Percentiles rank a stretch among this genome's conserved stretches.
phyloP scores from a whole-genome alignment of 2,888 invertebrate species.

The Leuctra nigra region DNA sequence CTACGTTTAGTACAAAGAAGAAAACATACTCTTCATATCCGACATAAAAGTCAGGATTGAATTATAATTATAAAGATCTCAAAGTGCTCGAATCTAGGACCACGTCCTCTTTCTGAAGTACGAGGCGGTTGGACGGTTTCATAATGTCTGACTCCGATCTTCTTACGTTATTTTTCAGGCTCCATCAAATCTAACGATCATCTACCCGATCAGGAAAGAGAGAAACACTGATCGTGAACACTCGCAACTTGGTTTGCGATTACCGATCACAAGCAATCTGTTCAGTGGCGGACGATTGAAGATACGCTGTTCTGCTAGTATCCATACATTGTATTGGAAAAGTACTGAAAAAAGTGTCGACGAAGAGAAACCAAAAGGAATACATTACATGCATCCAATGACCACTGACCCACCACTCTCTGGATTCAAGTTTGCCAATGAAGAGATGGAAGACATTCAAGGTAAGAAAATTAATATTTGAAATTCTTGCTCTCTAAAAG shows the following conservation, averaged over 20 bases:
- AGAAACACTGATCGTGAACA: constrained; percentile 14
- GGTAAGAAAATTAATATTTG: background rate
- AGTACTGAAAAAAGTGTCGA: constrained; percentile 59
- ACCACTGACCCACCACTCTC: constrained; percentile 1
- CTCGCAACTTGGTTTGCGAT: constrained; percentile 42
- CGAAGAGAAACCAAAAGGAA: constrained; percentile 42
- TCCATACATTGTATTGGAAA: constrained; percentile 59
- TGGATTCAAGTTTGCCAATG: background rate
- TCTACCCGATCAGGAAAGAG: constrained; percentile 4
- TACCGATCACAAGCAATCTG: constrained; percentile 46
- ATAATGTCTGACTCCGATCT: too few species aligned
- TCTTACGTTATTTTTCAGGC: too few species aligned
- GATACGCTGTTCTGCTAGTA: constrained; percentile 58
- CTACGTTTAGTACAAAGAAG: too few species aligned
- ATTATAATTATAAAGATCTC: too few species aligned
- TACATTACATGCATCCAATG: background rate
- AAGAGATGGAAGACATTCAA: background rate
- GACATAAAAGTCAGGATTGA: too few species aligned
- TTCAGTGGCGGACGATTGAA: constrained; percentile 49
- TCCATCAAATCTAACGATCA: background rate
- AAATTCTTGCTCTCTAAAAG: too few species aligned
- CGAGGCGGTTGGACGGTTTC: too few species aligned
- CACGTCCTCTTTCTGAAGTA: too few species aligned
- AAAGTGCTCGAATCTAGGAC: too few species aligned
- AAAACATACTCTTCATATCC: too few species aligned